Conservation (phyloP, 2,797 vertebrate genomes). For the Ciconia nigra region DNA sequence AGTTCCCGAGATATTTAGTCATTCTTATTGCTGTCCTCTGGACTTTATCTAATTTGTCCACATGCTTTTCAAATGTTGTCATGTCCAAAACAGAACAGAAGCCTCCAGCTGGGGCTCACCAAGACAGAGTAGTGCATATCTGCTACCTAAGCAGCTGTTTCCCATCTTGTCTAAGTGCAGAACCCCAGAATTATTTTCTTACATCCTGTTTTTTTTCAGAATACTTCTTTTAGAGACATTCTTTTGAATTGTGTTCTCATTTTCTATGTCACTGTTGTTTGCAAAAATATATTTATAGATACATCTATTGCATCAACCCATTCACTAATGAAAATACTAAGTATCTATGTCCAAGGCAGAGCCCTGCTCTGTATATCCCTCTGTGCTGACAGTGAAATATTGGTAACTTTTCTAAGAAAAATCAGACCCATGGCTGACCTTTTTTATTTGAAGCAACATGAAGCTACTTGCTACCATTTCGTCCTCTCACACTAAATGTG, state of each 20-base stretch:
- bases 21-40: neutral
- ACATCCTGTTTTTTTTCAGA: neutral
- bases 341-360: neutral
- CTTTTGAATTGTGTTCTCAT: neutral
- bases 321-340: neutral
- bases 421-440: neutral
- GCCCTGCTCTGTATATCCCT: neutral
- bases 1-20: neutral
- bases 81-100: neutral
- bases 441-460: neutral
- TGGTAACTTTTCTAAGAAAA: neutral
- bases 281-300: neutral
- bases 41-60: neutral
- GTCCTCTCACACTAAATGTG: neutral
- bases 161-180: neutral
- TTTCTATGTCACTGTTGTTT: neutral
- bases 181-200: neutral
- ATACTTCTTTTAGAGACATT: neutral
- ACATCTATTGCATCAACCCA: neutral
- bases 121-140: neutral
- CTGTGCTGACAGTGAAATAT: neutral
- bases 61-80: neutral
- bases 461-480: neutral
- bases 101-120: neutral
- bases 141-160: conserved; percentile 14